These are phyloP conservation scores for Ptycholaimellus sp. DNA, from an alignment of 2,888 invertebrate genomes.

Conservation along the genomic window DNA sequence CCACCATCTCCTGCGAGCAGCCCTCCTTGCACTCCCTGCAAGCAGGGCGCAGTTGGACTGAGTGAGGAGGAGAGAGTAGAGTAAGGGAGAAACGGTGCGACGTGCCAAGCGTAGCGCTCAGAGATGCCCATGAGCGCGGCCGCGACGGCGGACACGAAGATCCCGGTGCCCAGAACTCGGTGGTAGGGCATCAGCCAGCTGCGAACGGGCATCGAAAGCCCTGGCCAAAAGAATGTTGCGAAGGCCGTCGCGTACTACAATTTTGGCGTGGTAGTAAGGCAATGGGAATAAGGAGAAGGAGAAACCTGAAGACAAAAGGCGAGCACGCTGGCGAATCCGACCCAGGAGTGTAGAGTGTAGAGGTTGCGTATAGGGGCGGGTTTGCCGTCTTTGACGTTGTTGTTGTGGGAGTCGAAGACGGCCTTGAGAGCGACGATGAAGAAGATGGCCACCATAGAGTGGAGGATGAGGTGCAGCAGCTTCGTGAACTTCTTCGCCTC, in stretches of 20 bases:
- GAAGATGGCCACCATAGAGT: constrained; percentile 42
- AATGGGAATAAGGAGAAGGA: not conserved
- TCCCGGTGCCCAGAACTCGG: constrained; percentile 47
- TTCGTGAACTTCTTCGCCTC: constrained; percentile 49
- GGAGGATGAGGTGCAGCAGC: constrained; percentile 45
- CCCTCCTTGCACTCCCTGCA: constrained; percentile 16
- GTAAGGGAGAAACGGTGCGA: constrained; percentile 10
- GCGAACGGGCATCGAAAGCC: constrained; percentile 38
- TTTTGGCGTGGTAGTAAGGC: not conserved
- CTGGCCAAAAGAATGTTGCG: constrained; percentile 47
- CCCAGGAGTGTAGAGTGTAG: constrained; percentile 21
- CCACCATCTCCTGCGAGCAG: constrained; percentile 18
- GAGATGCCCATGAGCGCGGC: constrained; percentile 48
- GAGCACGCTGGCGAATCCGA: constrained; percentile 15
- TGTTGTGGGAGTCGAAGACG: constrained; percentile 53
- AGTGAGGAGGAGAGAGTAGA: not conserved
- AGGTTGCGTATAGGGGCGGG: constrained; percentile 19
- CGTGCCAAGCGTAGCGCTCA: constrained; percentile 45
- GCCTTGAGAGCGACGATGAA: constrained; percentile 47
- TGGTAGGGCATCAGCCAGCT: constrained; percentile 48
- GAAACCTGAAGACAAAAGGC: constrained; percentile 13
- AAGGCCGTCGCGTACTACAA: constrained; percentile 48
- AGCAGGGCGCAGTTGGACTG: not conserved
- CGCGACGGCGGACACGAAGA: constrained; percentile 44
- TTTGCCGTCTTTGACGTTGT: constrained; percentile 28